phyloP scores from a whole-genome alignment of 2,888 invertebrate species.

The Ormyrus nitidulus region DNA sequence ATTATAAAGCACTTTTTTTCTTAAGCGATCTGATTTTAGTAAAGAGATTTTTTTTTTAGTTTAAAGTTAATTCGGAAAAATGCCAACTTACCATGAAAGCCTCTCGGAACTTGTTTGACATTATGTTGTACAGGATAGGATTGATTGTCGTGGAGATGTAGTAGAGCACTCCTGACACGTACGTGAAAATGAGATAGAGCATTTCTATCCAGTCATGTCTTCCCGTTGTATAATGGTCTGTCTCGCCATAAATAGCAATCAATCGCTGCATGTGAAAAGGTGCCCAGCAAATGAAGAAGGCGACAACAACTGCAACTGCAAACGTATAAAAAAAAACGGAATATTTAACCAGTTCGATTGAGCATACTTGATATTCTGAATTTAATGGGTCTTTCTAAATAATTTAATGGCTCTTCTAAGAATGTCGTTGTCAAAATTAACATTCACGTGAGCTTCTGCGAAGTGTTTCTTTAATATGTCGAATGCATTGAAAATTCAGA shows the following conservation, averaged over 20 bases:
- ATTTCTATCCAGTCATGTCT: slow-evolving; percentile 75
- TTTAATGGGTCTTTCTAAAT: too few species aligned
- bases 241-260: slow-evolving; percentile 84
- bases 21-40: too few species aligned
- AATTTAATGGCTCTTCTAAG: too few species aligned
- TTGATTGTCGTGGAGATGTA: slow-evolving; percentile 95
- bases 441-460: too few species aligned
- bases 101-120: slow-evolving; percentile 95
- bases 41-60: too few species aligned
- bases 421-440: too few species aligned
- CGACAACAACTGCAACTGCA: slow-evolving; percentile 92
- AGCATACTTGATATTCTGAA: too few species aligned
- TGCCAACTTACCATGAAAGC: slow-evolving; percentile 88
- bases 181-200: slow-evolving; percentile 84
- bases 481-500: too few species aligned
- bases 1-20: too few species aligned
- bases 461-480: too few species aligned
- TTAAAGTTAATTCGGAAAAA: too few species aligned
- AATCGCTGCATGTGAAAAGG: slow-evolving; percentile 96
- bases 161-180: slow-evolving; percentile 92
- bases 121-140: slow-evolving; percentile 94
- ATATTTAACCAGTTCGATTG: background rate
- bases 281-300: slow-evolving; percentile 93
- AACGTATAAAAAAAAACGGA: slow-evolving; percentile 54
- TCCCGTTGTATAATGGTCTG: slow-evolving; percentile 71